These are phyloP conservation scores for Shinisaurus crocodilurus DNA, from an alignment of 2,113 vertebrate species.

Conservation along the genomic window DNA sequence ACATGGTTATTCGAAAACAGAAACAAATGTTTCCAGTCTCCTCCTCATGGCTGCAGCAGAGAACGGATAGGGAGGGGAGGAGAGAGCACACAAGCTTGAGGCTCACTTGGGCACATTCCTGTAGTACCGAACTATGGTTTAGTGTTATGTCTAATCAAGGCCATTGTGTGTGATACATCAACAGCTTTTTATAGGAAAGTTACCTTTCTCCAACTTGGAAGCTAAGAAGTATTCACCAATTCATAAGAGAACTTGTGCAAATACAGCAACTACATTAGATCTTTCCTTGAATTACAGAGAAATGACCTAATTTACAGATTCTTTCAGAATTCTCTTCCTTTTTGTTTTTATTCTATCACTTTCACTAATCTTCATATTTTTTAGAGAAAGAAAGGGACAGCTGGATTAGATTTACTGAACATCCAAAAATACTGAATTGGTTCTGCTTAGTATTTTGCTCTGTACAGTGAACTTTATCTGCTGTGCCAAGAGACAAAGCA, in stretches of 20 bases:
- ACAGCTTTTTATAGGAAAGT: constrained; percentile 14
- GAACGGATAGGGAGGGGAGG: too few species aligned
- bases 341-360: background rate
- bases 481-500: constrained; percentile 52
- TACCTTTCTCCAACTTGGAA: constrained; percentile 29
- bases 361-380: constrained; percentile 21
- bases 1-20: background rate
- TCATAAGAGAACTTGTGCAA: constrained; percentile 4
- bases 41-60: too few species aligned
- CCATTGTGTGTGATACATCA: background rate
- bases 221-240: background rate
- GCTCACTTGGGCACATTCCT: too few species aligned
- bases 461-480: constrained; percentile 47
- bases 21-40: too few species aligned
- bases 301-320: constrained; percentile 25
- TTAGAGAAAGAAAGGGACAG: constrained; percentile 42
- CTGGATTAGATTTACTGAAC: constrained; percentile 50
- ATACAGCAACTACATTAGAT: background rate
- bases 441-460: constrained; percentile 46
- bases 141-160: background rate
- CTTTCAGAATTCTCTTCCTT: constrained; percentile 45
- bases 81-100: too few species aligned
- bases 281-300: constrained; percentile 27
- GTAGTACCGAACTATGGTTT: background rate
- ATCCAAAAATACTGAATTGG: constrained; percentile 60